Base-by-base conservation (phyloP, 1,140 invertebrate species). In the Caenorhabditis tropicalis region DNA sequence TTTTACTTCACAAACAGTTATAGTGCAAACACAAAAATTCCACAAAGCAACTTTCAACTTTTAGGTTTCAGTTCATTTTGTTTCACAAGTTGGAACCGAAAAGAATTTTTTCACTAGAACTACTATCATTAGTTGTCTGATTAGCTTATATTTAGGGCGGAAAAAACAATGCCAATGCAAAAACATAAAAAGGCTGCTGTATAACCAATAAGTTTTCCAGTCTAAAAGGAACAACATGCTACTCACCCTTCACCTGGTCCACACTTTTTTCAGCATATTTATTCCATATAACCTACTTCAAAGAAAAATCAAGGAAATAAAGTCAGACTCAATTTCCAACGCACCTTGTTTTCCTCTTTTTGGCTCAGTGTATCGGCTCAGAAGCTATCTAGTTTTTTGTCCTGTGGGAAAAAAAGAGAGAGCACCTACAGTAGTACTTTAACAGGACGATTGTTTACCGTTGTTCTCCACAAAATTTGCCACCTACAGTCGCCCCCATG, bases 401-500 rank as follows among this genome's bases (percentile, higher is more conserved):
- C 19, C 65, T 74, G 58, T 12, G 16, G 31, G 58, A 65, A 53
- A 53, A 16, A 12, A 12, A 60, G 65, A 29, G 21, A 21, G 36
- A 74, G 53, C 53, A 39, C 36, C 65, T 74, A 74, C 65, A 74
- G 65, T 74, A 74, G 65, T 74, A 74, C 65, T 74, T 74, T 74
- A 74, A 74, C 65, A 74, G 65, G 65, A 74, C 65, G 36, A 74
- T 74, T 74, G 65, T 74, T 74, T 74, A 74, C 65, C 65, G 65
- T 43, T 74, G 65, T 74, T 74, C 65, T 74, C 65, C 58, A 65
- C 58, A 65, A 33, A 36, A 19, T 74, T 74, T 31, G 65, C 65
- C 65, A 65, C 58, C 58, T 65, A 65, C 31, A 33, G 31, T 65
- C 33, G 53, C 7, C 53, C 31, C 31, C 29, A n/a, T 65, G 58